These are phyloP conservation scores for Syngnathus floridae DNA, from an alignment of 2,113 vertebrate genomes.

Conservation along the genomic window DNA sequence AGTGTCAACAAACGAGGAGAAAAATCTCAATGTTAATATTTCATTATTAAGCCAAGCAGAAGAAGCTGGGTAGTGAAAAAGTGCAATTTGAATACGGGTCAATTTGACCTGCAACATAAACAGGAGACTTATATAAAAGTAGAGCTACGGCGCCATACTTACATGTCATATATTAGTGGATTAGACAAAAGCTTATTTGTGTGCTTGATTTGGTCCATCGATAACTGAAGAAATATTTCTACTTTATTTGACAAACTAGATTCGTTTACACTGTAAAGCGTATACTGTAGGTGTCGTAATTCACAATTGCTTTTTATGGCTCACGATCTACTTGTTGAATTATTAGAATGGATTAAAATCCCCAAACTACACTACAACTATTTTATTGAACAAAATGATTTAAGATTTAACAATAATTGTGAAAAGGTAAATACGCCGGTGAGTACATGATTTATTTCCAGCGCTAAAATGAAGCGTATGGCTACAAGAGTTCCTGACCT, in stretches of 20 bases:
- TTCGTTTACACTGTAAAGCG: slow-evolving; percentile 33
- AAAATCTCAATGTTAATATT: neutral
- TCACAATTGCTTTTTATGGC: slow-evolving; percentile 34
- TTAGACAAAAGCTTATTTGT: slow-evolving; percentile 54
- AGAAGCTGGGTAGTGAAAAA: slow-evolving; percentile 1
- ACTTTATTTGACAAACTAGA: slow-evolving; percentile 33
- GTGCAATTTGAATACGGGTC: neutral
- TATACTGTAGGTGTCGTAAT: slow-evolving; percentile 35
- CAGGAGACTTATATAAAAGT: slow-evolving; percentile 26
- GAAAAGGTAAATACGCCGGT: slow-evolving; percentile 47
- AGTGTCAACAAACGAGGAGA: neutral
- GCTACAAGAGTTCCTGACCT: neutral
- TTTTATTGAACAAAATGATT: slow-evolving; percentile 22
- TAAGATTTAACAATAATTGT: slow-evolving; percentile 25
- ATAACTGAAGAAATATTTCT: slow-evolving; percentile 50
- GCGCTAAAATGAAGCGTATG: neutral
- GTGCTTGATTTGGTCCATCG: slow-evolving; percentile 69
- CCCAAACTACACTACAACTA: slow-evolving; percentile 52
- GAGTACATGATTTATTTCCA: slow-evolving; percentile 41
- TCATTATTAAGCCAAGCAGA: neutral
- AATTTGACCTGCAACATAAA: neutral
- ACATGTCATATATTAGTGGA: slow-evolving; percentile 41
- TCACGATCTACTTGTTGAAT: slow-evolving; percentile 39
- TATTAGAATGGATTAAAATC: neutral
- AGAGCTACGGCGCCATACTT: neutral